phyloP scores from a whole-genome alignment of 2,888 invertebrate species.

The Pandemis cinnamomeana region DNA sequence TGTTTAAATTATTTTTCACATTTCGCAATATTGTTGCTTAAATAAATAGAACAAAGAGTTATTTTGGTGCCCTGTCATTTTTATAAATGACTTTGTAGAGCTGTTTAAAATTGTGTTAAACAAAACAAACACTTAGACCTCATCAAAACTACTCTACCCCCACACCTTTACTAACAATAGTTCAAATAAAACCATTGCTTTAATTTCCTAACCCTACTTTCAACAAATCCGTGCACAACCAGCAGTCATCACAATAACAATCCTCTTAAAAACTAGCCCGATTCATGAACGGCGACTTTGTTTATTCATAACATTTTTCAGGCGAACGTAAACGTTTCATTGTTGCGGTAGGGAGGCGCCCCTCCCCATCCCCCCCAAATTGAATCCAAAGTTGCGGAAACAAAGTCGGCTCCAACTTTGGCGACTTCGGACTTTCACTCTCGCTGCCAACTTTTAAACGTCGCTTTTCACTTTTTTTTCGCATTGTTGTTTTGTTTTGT shows the following conservation, averaged over 20 bases:
- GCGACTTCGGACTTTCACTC: conserved; percentile 73
- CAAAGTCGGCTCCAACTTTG: conserved; percentile 77
- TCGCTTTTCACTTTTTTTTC: conserved; percentile 61
- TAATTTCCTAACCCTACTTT: too few species aligned
- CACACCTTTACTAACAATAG: too few species aligned
- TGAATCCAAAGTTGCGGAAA: conserved; percentile 78
- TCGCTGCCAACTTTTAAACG: conserved; percentile 74
- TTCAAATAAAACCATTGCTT: too few species aligned
- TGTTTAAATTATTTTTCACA: too few species aligned
- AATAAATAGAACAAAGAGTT: too few species aligned
- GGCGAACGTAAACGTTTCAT: conserved; percentile 57
- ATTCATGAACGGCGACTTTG: conserved; percentile 39
- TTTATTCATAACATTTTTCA: conserved; percentile 47
- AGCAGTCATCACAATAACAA: conserved; percentile 41
- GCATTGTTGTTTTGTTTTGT: conserved; percentile 9
- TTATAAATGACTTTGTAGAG: not conserved
- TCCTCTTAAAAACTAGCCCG: conserved; percentile 50
- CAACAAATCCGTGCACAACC: not conserved
- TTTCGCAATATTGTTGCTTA: too few species aligned
- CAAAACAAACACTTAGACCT: not conserved
- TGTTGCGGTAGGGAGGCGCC: conserved; percentile 47
- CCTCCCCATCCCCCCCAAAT: conserved; percentile 61
- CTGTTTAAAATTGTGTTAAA: not conserved
- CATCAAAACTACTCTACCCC: too few species aligned
- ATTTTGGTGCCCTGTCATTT: too few species aligned